Base-by-base conservation (phyloP, 2,113 vertebrate genomes). In the Baryphthengus martii region DNA sequence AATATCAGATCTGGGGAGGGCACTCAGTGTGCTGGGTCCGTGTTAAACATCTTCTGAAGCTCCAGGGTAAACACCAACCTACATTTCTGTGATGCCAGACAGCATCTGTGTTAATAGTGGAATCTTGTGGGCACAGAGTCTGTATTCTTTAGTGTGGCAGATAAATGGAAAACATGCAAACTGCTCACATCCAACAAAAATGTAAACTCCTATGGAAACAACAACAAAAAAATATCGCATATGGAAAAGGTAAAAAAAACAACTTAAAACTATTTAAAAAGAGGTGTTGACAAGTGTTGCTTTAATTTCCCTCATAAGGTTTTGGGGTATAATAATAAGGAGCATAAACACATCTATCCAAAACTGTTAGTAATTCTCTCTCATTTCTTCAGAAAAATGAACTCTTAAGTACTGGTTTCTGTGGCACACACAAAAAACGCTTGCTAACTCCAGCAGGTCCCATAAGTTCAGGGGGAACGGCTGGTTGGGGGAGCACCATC, bases 361-460 rank as follows among this genome's bases (percentile, higher is more conserved):
- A 88, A 78, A 7, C 3, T 24, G 3, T 50, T 19, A 45, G 14
- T 52, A 66, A 90, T 85, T 77, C 15, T 33, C 58, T 82, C 13
- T 40, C 88, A 90, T 82, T 44, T 94, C 35, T 89, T 86, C n/a
- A 85, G 31, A 19, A 14, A 78, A 71, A 88, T 58, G 9, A 90
- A 14, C 63, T 13, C n/a, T 0, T 67, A 71, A 85, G 13, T 71
- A 17, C 42, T 40, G 17, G 17, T 78, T 91, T 85, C 52, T 85
- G 6, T 52, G 19, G 6, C 20, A 61, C 17, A 45, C 17, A 25
- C 21, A 63, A 75, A 56, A 44, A 49, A 28, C 59, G 44, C 58
- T 59, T 66, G 28, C 8, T 59, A 52, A 58, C 26, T 45, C 45
- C 28, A n/a, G 20, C 10, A 85, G 20, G 29, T 53, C 20, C n/a